A percentile compares a stretch with the other conserved stretches of the same genome.
Conservation (phyloP, 1,140 invertebrate genomes). For the Pseudomyrmex dendroicus region DNA sequence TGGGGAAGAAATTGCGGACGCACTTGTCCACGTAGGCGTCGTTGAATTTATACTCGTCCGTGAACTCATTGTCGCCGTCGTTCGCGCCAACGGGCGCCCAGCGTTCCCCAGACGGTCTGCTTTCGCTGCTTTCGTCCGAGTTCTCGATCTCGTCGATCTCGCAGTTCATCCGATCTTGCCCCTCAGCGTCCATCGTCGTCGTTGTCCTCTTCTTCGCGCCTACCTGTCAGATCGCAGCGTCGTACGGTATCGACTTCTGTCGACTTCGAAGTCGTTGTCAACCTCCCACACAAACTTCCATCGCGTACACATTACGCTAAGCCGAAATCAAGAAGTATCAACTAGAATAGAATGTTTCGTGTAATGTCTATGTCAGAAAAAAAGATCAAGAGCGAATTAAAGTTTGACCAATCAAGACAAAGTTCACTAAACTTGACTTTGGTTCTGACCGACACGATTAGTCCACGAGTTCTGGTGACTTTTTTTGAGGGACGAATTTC, state of each 20-base stretch:
- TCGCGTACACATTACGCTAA: no score
- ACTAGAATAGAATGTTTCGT: no score
- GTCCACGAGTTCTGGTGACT: no score
- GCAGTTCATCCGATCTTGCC: constrained; percentile 37
- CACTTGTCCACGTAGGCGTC: constrained; percentile 75
- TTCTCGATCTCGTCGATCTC: constrained; percentile 78
- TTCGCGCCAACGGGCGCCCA: constrained; percentile 89
- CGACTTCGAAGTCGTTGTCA: no score
- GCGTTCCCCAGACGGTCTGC: constrained; percentile 84
- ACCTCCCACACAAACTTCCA: no score
- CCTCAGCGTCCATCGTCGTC: constrained; percentile 7
- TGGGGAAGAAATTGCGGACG: constrained; percentile 17
- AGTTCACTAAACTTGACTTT: no score
- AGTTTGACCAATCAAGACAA: no score
- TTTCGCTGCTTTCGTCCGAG: constrained; percentile 80
- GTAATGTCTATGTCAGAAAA: no score
- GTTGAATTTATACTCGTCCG: constrained; percentile 80
- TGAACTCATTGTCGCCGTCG: constrained; percentile 84
- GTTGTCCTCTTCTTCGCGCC: not conserved
- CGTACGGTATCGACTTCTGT: not conserved
- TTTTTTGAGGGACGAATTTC: no score
- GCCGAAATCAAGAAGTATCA: no score
- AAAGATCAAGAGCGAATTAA: no score
- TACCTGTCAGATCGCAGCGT: constrained; percentile 4
- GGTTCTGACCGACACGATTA: no score